Percentiles rank a stretch among this genome's conserved stretches.
These are phyloP conservation scores for Amblyteles armatorius DNA, from an alignment of 2,888 invertebrate genomes.

Conservation along the genomic window DNA sequence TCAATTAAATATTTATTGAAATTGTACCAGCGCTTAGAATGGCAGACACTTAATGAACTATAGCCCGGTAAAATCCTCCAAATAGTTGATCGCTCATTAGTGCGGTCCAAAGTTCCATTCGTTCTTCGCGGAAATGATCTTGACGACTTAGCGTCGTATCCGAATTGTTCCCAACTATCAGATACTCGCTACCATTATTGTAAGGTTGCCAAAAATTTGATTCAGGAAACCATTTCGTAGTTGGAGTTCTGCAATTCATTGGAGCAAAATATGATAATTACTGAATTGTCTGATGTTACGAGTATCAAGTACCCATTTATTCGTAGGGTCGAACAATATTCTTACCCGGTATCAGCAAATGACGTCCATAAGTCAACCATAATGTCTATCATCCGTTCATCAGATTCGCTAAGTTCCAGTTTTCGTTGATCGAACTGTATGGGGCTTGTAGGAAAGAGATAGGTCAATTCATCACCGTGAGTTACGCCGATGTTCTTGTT, in stretches of 20 bases:
- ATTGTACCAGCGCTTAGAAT: too few species aligned
- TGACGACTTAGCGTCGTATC: background rate
- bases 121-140: background rate
- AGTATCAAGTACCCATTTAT: background rate
- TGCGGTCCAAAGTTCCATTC: background rate
- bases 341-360: slow-evolving; percentile 75
- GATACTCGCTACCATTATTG: background rate
- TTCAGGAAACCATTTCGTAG: background rate
- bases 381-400: slow-evolving; percentile 77
- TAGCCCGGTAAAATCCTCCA: background rate
- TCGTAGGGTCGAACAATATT: background rate
- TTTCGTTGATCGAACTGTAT: background rate
- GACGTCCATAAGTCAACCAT: slow-evolving; percentile 84
- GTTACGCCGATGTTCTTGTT: slow-evolving; percentile 77
- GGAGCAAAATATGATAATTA: background rate
- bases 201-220: background rate
- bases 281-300: background rate
- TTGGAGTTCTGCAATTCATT: background rate
- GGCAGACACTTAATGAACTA: too few species aligned
- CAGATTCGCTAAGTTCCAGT: slow-evolving; percentile 68
- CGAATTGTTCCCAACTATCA: background rate
- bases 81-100: background rate
- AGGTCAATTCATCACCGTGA: slow-evolving; percentile 85
- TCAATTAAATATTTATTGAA: too few species aligned
- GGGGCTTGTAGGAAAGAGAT: slow-evolving; percentile 81